Evolutionary conservation across 2,797 vertebrate genomes (phyloP), one percentile per base, ranked within the genome.

Genomic region (Syngnathus acus): DNA sequence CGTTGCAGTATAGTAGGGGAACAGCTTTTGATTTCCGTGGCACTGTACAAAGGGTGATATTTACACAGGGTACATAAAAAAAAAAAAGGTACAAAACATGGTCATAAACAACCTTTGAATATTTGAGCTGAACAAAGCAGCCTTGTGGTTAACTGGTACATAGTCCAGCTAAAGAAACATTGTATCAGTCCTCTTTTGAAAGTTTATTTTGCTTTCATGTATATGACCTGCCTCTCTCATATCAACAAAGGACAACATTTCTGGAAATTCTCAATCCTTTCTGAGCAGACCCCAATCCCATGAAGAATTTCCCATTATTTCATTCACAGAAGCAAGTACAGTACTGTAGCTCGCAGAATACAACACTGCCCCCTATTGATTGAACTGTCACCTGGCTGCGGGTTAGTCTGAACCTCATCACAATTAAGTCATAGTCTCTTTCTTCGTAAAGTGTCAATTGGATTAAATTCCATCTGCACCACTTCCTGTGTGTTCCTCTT

Each of bases 391-490:
- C 16, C 32, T 58, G 55, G 26, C 14, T 58, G 55, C 3, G 14
- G 32, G 32, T 32, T 32, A 32, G 32, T 32, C 32, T 58, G 16
- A 17, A 19, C 17, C 11, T 62, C 14, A 58, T 40, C 6, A 17
- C 14, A 17, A 37, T 17, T 3, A 21, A 21, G 2, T 23, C 14
- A 23, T 26, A 50, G 21, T 47, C 62, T 16, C 62, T 64, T 37
- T 6, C n/a, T 13, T 58, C 2, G 5, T 5, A 11, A 17, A 6
- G 21, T 48, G 72, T 83, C 88, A 80, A 72, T 92, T 88, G 0
- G 85, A 91, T 65, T 92, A 90, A 62, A 4, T 37, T 37, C 50
- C 17, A n/a, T 51, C 19, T 14, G 38, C 19, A 64, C n/a, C 42
- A 1, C 3, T 58, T 39, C 3, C 88, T 90, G 48, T 21, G 1